phyloP scores from a whole-genome alignment of 2,888 invertebrate species.

The Thecophora atra region DNA sequence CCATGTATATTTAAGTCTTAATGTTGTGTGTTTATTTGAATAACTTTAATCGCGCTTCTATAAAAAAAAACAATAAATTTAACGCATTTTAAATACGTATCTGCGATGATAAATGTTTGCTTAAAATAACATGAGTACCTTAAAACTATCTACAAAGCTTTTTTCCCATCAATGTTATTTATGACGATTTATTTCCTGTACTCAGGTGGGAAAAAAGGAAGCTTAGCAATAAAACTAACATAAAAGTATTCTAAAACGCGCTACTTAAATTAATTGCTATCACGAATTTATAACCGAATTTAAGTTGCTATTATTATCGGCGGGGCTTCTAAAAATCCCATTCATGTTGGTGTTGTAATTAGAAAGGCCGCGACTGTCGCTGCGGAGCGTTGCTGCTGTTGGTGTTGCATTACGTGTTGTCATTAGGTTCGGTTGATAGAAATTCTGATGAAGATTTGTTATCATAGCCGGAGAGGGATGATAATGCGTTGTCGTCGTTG shows the following conservation, averaged over 20 bases:
- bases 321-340: constrained; percentile 40
- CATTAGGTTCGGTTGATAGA: constrained; percentile 41
- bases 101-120: constrained; percentile 1
- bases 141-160: constrained; percentile 21
- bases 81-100: constrained; percentile 10
- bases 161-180: no score
- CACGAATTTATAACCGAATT: constrained; percentile 56
- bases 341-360: constrained; percentile 42
- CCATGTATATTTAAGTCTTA: no score
- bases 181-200: background rate
- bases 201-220: background rate
- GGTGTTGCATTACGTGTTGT: constrained; percentile 27
- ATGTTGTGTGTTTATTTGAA: background rate
- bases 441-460: constrained; percentile 47
- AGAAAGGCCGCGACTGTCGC: constrained; percentile 33
- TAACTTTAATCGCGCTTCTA: no score
- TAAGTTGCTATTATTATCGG: constrained; percentile 40
- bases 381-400: constrained; percentile 5
- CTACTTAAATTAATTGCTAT: constrained; percentile 50
- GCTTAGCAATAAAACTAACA: background rate
- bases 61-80: constrained; percentile 2
- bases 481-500: constrained; percentile 49
- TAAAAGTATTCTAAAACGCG: constrained; percentile 11
- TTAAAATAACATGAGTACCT: constrained; percentile 15
- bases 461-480: constrained; percentile 59